Base-by-base conservation (phyloP, 1,140 invertebrate species). In the Tetragonula clypearis region DNA sequence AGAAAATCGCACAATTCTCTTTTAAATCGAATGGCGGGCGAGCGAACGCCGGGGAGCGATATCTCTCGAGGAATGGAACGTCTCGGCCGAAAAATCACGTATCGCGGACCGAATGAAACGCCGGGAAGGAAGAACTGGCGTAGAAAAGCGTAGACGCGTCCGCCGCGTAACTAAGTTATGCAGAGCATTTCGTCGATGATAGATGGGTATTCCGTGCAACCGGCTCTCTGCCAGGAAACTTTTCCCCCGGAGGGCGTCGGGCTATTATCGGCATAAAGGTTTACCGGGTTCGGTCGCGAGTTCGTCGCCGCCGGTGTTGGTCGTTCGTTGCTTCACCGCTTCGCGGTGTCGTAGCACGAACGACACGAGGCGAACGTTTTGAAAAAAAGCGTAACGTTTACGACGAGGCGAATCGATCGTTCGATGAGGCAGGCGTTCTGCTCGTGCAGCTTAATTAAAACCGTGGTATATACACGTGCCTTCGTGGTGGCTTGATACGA, bases 361-460 rank as follows among this genome's bases (percentile, higher is more conserved):
- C 30, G 41, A 49, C 41, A 49, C 41, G 41, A 30, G 35, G 21
- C 3, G 60, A 60, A 55, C 53, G 60, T 86, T 71, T 49, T 9
- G 8, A 49, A 86, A 84, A 86, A 65, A 65, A 68, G 56, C 66
- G 74, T 65, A 79, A 78, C 66, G 60, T 88, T 88, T 71, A 76
- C 72, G 76, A 65, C 73, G 56, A 53, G 56, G 14, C 56, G 17
- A 79, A 85, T 89, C 78, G 85, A 89, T 89, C 85, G 78, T 89
- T 75, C 79, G 56, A 58, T 0, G 56, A 56, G 19, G 56, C 15
- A 87, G 66, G 69, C 78, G 41, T 56, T 15, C 66, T 23, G 65
- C 66, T 68, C 17, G 58, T 55, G 53, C 71, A 82, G 68, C 84
- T 90, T 89, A 90, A 90, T 90, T 90, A 90, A 89, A 89, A 89